Evolutionary conservation across 1,140 invertebrate species (phyloP), one percentile per base, ranked within the genome.

Genomic region (Trichogramma pretiosum): DNA sequence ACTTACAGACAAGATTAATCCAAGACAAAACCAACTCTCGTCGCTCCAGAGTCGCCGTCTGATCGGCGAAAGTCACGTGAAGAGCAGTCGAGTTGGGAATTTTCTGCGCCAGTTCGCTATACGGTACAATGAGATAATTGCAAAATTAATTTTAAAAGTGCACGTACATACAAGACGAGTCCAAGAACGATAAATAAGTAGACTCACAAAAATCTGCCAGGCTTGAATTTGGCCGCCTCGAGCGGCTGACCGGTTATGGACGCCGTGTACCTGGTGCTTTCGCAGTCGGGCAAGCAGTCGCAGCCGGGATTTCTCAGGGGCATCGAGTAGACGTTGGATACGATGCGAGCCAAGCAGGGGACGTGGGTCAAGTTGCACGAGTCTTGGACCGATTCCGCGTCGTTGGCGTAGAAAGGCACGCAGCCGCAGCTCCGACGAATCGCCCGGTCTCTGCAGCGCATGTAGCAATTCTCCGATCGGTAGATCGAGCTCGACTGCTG

Each of bases 201-300:
- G n/a, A n/a, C n/a, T n/a, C n/a, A n/a, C n/a, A n/a, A n/a, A n/a
- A 67, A 59, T 28, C 45, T 34, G 16, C 59, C 58, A 1, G 56
- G 56, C 38, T 56, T 60, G 32, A 54, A 57, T n/a, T 54, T 41
- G 10, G 47, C 21, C 3, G 53, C 56, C 19, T 55, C 40, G 11
- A 66, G 51, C 1, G 57, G 53, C 9, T 58, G 44, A 1, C 52
- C 50, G 5, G 65, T 63, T 1, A 60, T 57, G 16, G 53, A 43
- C 5, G 64, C 34, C 9, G 43, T 46, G 23, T 60, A 66, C 7
- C 48, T 56, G 19, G 57, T 56, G 35, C 56, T 56, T n/a, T 65
- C 56, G 46, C 68, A 70, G 39, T 67, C 59, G 3, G 62, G 53
- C 5, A 63, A 55, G 52, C 68, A 70, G 8, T 57, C 21, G 35